A percentile compares a stretch with the other conserved stretches of the same genome.
Evolutionary conservation across 2,888 invertebrate species (phyloP).

Genomic region (Ceraclea dissimilis): DNA sequence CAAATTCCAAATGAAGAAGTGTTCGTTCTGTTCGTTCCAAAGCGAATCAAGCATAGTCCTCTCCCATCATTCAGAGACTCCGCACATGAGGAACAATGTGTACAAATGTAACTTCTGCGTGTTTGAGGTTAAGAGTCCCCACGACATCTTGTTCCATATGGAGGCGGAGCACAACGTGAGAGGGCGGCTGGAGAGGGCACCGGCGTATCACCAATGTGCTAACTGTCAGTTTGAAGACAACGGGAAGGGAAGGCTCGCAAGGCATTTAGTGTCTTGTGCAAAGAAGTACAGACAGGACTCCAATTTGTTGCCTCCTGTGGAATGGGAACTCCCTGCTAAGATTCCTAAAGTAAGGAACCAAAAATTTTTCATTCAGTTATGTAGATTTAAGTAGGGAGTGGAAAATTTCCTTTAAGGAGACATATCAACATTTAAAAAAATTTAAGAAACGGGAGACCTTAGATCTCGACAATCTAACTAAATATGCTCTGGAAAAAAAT

Average conservation of each 20-base stretch:
- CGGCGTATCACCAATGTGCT: slow-evolving; percentile 84
- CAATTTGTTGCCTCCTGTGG: slow-evolving; percentile 78
- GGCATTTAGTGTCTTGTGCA: slow-evolving; percentile 80
- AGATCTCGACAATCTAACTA: too few species aligned
- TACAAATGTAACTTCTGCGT: slow-evolving; percentile 82
- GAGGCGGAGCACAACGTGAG: slow-evolving; percentile 80
- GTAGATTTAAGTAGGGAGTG: too few species aligned
- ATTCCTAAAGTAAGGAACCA: slow-evolving; percentile 67
- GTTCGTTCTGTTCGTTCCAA: slow-evolving; percentile 84
- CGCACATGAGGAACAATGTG: slow-evolving; percentile 81
- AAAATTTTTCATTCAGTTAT: too few species aligned
- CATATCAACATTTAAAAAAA: too few species aligned
- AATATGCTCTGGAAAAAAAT: too few species aligned
- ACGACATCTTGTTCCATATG: slow-evolving; percentile 87
- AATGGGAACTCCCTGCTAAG: slow-evolving; percentile 92
- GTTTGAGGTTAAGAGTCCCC: slow-evolving; percentile 71
- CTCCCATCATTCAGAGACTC: slow-evolving; percentile 83
- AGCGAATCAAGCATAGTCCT: slow-evolving; percentile 77
- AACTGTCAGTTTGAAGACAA: slow-evolving; percentile 93
- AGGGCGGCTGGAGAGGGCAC: slow-evolving; percentile 76
- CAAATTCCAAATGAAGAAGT: slow-evolving; percentile 67
- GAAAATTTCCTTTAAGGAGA: too few species aligned
- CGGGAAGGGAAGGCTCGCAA: slow-evolving; percentile 81
- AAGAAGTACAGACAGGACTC: slow-evolving; percentile 84
- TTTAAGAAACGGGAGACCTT: too few species aligned